These are phyloP conservation scores for Ophiodon elongatus DNA, from an alignment of 2,113 vertebrate genomes.

Conservation along the genomic window DNA sequence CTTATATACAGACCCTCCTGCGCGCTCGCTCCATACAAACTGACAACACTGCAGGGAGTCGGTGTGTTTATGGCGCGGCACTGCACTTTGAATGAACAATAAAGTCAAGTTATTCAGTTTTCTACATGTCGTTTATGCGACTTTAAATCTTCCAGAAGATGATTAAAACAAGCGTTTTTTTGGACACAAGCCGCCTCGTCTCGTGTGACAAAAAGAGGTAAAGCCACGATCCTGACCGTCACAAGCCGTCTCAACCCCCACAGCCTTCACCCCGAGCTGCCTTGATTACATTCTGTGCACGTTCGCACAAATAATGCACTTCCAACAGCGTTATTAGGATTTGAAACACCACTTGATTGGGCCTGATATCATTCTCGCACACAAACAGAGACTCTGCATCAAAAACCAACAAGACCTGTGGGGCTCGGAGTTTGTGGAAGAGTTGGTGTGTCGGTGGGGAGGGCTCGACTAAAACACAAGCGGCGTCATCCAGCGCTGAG, in stretches of 20 bases:
- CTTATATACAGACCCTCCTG: constrained; percentile 65
- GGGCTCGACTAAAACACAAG: constrained; percentile 48
- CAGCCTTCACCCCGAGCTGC: constrained; percentile 66
- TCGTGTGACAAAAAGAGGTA: constrained; percentile 39
- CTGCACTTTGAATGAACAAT: constrained; percentile 53
- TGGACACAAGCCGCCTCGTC: constrained; percentile 24
- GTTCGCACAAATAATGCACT: constrained; percentile 84
- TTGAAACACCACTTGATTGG: constrained; percentile 86
- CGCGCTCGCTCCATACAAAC: constrained; percentile 57
- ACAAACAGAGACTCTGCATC: constrained; percentile 81
- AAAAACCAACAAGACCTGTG: constrained; percentile 76
- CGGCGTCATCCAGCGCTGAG: constrained; percentile 67
- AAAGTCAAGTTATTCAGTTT: constrained; percentile 35
- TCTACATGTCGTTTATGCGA: constrained; percentile 23
- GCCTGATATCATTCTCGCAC: constrained; percentile 84
- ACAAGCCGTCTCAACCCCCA: constrained; percentile 72
- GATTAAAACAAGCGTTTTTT: not conserved
- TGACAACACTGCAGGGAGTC: constrained; percentile 59
- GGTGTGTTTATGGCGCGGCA: constrained; percentile 44
- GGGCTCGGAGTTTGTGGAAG: constrained; percentile 59
- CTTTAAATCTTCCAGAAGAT: constrained; percentile 26
- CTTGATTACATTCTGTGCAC: constrained; percentile 83
- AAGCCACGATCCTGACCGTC: constrained; percentile 71
- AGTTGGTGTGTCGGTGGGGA: constrained; percentile 42
- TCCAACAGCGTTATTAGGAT: constrained; percentile 86